Conservation (phyloP, 2,113 vertebrate species). For the Porphyrio hochstetteri region DNA sequence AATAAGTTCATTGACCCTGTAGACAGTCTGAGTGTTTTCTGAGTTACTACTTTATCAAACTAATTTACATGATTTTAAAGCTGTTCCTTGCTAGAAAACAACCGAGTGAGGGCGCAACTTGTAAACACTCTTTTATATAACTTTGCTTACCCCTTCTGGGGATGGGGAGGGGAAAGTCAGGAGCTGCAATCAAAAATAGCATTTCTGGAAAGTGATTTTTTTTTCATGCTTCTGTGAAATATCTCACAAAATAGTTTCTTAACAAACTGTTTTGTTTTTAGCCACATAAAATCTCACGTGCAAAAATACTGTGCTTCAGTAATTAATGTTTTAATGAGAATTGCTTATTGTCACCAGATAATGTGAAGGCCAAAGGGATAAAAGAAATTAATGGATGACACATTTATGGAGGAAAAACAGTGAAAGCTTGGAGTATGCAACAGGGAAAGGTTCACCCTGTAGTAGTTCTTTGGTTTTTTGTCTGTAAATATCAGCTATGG, state of each 20-base stretch:
- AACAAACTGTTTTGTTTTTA: not conserved
- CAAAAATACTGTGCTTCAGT: not conserved
- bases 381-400: not conserved
- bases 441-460: not conserved
- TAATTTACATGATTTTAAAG: conserved; percentile 66
- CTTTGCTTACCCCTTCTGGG: not conserved
- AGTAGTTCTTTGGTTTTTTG: not conserved
- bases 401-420: not conserved
- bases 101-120: not conserved
- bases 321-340: not conserved
- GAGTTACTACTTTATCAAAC: conserved; percentile 44
- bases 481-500: not conserved
- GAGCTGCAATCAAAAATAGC: not conserved
- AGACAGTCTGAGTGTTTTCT: conserved; percentile 39
- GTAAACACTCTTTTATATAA: conserved; percentile 29
- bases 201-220: not conserved
- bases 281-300: not conserved
- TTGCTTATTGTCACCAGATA: not conserved
- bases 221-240: not conserved
- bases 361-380: not conserved
- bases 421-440: not conserved
- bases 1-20: conserved; percentile 36
- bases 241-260: not conserved
- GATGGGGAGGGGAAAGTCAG: not conserved
- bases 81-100: conserved; percentile 43